Evolutionary conservation across 2,113 vertebrate species (phyloP), one percentile per base, ranked within the genome.

Genomic region (Oryzias melastigma): DNA sequence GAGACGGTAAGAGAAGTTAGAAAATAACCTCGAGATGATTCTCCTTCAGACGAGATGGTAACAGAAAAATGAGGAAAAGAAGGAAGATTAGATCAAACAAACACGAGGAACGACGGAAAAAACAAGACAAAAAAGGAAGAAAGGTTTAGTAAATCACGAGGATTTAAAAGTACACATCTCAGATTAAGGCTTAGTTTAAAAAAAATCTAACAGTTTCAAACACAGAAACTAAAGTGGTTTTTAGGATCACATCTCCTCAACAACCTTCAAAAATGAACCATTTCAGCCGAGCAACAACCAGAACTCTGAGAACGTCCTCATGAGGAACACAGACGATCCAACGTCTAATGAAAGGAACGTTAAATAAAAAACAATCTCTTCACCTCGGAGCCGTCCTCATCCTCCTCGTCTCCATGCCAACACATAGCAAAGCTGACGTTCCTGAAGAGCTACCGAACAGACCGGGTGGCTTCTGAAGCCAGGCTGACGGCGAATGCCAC

Each of bases 381-480:
- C 68, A 90, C 88, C 88, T 90, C 88, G 0, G 81, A 81, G 78
- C 81, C 82, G 82, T 85, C 83, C 46, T 82, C 85, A 61, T 88
- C 83, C 45, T 88, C 87, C 73, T 88, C 87, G 19, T 90, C 88
- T n/a, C 88, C 88, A 82, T 89, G 85, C 88, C 88, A 90, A 81
- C 88, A 90, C 87, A 90, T 89, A 24, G 41, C 66, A 41, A 42
- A 16, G 59, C 24, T 6, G n/a, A 71, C 1, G 48, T 59, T 35
- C 43, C 25, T 20, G 24, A 43, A 52, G 45, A 22, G 18, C 15
- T 5, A 18, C 45, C 12, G 50, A 43, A 40, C 46, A 58, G 17
- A 68, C 62, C 42, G 14, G 29, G 24, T 0, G 4, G 54, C 35
- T 61, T 52, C 52, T 2, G 12, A 52, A 53, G 67, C 61, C 19